phyloP scores from a whole-genome alignment of 2,888 invertebrate genomes.

The Chrysolina oricalcia region DNA sequence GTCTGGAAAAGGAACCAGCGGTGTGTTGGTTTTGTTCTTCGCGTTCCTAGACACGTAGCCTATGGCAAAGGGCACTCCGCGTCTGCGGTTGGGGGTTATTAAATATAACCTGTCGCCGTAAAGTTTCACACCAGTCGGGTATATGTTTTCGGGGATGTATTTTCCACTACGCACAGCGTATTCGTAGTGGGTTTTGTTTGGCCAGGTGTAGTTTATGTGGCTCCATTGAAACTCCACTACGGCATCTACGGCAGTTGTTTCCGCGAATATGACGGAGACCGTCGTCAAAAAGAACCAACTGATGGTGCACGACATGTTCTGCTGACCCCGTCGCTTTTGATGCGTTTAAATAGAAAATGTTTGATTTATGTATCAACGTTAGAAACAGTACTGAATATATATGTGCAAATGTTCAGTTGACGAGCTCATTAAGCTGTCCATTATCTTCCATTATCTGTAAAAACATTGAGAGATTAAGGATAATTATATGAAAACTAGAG shows the following conservation, averaged over 20 bases:
- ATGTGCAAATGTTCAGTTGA: too few species aligned
- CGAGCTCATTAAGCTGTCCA: too few species aligned
- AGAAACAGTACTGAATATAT: too few species aligned
- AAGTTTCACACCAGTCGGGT: conserved; percentile 80
- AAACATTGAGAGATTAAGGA: too few species aligned
- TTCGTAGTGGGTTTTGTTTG: conserved; percentile 74
- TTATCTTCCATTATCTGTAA: too few species aligned
- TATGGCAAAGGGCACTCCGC: conserved; percentile 82
- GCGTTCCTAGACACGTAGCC: conserved; percentile 64
- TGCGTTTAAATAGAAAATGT: too few species aligned
- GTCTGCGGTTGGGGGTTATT: conserved; percentile 79
- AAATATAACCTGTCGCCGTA: conserved; percentile 80
- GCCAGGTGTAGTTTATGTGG: conserved; percentile 80
- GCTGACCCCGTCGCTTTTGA: not conserved
- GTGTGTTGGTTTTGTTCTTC: conserved; percentile 73
- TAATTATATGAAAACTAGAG: too few species aligned
- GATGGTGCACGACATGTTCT: not conserved
- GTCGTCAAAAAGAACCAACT: not conserved
- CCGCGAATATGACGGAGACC: not conserved
- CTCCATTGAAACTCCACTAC: conserved; percentile 74
- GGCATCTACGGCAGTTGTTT: not conserved
- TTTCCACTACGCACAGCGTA: conserved; percentile 74
- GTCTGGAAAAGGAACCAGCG: conserved; percentile 80
- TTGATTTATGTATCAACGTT: too few species aligned
- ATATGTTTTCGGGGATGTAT: conserved; percentile 80